Evolutionary conservation across 1,140 invertebrate genomes (phyloP), one percentile per base, ranked within the genome.

Genomic region (Drosophila pachea): DNA sequence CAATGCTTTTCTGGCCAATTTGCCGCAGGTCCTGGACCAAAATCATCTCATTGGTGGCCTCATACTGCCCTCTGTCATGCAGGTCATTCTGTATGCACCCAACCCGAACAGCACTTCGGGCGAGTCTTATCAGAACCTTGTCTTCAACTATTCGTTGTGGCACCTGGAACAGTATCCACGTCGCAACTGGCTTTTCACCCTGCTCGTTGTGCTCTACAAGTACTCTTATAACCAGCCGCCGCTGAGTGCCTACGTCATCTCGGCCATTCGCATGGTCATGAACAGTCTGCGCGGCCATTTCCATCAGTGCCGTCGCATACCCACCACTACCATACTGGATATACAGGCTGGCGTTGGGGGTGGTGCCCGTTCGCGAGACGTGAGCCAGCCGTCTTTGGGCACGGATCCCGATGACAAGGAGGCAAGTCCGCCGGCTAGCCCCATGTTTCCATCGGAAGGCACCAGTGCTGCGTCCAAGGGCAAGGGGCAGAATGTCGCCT

Each of bases 131-230:
- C 88, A 89, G 61, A 89, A 89, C 64, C 68, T 88, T n/a, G 74
- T 87, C 11, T 89, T 89, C 63, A 81, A 89, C 71, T 98, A 97
- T 88, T 97, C 96, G 22, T 90, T 99, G 7, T 98, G 96, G 95
- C 93, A 94, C 76, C 90, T 99, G 54, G 95, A 97, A 81, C 92
- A 95, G 5, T 94, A 96, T 87, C 93, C 94, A 3, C 91, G 98
- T 14, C 92, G 96, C 56, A 95, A 95, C 64, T 99, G 98, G 98
- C 92, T 99, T 12, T 95, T 96, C 91, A 93, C 97, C 16, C 87
- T 99, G 12, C 92, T 99, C n/a, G 96, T 99, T 8, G 93, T 99
- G 68, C 91, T 99, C 0, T 99, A 99, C 87, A 99, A 99, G 95
- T 99, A 98, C 89, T 95, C 97, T 75, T 99, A 98, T 88, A 95